Evolutionary conservation across 2,113 vertebrate genomes (phyloP), one percentile per base, ranked within the genome.

Genomic region (Zosterops pallidus): DNA sequence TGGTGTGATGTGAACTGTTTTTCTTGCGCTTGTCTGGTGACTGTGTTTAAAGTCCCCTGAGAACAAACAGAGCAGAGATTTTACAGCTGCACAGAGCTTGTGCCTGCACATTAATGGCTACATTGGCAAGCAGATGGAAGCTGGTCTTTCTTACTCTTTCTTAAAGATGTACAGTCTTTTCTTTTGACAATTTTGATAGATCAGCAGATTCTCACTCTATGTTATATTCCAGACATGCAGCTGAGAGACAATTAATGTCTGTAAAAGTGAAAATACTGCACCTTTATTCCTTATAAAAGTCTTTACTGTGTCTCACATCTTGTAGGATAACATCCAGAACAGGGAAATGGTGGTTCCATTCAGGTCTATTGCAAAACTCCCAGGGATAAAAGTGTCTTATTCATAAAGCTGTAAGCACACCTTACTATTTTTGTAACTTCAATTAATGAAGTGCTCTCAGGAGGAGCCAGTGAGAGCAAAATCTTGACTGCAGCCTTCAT

Each of bases 101-200:
- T 90, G 81, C 76, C 88, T 70, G 55, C 89, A 25, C 55, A 16
- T 94, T 97, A 97, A 97, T 97, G 95, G 83, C 22, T 89, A 83
- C 62, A 8, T 91, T 97, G 96, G 97, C 96, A 97, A 89, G 87
- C 93, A 88, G 63, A 88, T 39, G 25, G 55, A 59, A 70, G 50
- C 87, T 15, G 46, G 71, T 78, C 79, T 72, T 92, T 94, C 92
- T 84, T 89, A 71, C 53, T 82, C 46, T 86, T 95, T 96, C 89
- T 90, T 94, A 89, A 96, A 94, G 82, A 72, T 82, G 68, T 9
- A 79, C 71, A 89, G 44, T 57, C n/a, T 62, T 89, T 83, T 50
- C 67, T 95, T 87, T 74, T 74, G 80, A 67, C 16, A 26, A 26
- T 83, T 94, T 87, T 92, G 83, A 57, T 49, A 91, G 42, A 93